Evolutionary conservation across 2,888 invertebrate species (phyloP), one percentile per base, ranked within the genome.

Genomic region (Lathronympha strigana): DNA sequence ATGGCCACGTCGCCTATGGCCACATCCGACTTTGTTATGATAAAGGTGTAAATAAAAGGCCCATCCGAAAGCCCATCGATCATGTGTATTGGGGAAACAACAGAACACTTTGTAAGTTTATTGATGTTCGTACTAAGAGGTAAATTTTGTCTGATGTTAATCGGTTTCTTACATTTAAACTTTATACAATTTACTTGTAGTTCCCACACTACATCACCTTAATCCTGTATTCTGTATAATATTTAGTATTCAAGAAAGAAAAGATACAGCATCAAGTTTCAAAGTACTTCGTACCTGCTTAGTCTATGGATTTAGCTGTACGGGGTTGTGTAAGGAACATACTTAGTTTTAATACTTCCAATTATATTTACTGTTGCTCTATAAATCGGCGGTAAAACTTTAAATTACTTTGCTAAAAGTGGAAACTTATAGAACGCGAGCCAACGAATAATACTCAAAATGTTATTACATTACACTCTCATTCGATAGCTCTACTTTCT

Each of bases 1-100:
- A 45, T 45, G 15, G 57, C 31, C 21, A 51, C 17, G 31, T 9
- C 57, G 57, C 31, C 43, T 25, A 31, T 43, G 57, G 19, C 13
- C 31, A 45, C 19, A 57, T 45, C 11, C 17, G 31, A 57, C 57
- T 19, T 45, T 57, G 31, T 45, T 60, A 13, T 13, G 1, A 11
- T 31, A 40, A 57, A 57, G 19, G 21, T 31, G 9, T 19, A 9
- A 45, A 58, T 71, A 76, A 73, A 67, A 71, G 76, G 63, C 31
- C 71, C 73, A 67, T 70, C 73, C 58, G 63, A 38, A 73, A 72
- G 74, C 57, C 64, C 71, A 79, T 82, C 74, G 67, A 78, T 82
- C 80, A 77, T 72, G 66, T 60, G 73, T 72, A 61, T 67, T 66
- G 68, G 67, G 53, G 54, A 45, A 55, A 69, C 68, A 68, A 60